Percentiles rank a stretch among this genome's conserved stretches.
Conservation (phyloP, 2,797 vertebrate genomes). For the Emys orbicularis region DNA sequence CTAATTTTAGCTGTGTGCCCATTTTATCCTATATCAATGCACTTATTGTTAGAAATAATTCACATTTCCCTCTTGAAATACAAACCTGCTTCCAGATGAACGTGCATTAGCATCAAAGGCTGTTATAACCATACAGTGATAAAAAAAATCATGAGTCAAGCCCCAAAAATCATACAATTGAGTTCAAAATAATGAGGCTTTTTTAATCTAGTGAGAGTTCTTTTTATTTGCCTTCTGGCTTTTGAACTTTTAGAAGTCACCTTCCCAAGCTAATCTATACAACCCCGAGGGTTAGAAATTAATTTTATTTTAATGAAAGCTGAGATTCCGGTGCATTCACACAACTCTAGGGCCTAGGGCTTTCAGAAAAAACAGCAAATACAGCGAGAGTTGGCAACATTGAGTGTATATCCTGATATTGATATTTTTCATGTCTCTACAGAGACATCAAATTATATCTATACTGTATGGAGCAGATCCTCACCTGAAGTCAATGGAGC, state of each 20-base stretch:
- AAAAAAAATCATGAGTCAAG: neutral
- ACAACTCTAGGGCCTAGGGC: neutral
- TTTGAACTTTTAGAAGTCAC: neutral
- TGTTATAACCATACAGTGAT: neutral
- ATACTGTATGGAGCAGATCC: neutral
- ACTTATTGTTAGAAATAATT: neutral
- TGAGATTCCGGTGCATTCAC: neutral
- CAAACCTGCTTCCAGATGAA: neutral
- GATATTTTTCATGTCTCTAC: neutral
- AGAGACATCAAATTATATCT: neutral
- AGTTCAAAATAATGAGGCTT: neutral
- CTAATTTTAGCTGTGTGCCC: neutral
- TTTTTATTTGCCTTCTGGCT: neutral
- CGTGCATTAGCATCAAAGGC: neutral
- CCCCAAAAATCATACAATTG: neutral
- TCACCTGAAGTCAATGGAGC: neutral
- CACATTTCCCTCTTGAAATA: neutral
- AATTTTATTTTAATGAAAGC: neutral
- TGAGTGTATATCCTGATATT: neutral
- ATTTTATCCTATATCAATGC: neutral
- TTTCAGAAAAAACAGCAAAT: neutral
- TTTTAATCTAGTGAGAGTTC: slow-evolving; percentile 13
- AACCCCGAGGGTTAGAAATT: neutral
- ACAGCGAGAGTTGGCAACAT: neutral
- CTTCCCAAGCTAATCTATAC: neutral